phyloP scores from a whole-genome alignment of 2,797 vertebrate genomes.

The Aplochiton taeniatus region DNA sequence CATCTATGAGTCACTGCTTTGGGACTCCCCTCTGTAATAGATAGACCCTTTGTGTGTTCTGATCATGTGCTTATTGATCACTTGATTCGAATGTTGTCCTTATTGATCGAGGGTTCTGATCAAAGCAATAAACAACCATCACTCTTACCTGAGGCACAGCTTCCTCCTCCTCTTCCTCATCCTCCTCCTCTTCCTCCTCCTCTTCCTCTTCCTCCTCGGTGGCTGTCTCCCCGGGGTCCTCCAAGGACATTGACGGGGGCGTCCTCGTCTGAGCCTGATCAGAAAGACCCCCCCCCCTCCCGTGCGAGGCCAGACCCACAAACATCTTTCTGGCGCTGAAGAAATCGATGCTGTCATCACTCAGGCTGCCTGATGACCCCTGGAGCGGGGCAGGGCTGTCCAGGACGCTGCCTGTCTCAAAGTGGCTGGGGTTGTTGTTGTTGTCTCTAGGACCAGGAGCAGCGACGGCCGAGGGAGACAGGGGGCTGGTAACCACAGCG shows the following conservation, averaged over 20 bases:
- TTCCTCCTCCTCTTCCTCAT: slow-evolving; percentile 42
- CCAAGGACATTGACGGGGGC: slow-evolving; percentile 29
- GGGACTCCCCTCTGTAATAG: too few relatives aligned
- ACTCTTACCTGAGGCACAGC: slow-evolving; percentile 3
- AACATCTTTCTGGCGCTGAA: slow-evolving; percentile 94
- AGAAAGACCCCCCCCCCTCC: slow-evolving; percentile 61
- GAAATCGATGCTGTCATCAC: slow-evolving; percentile 91
- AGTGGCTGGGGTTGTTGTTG: slow-evolving; percentile 58
- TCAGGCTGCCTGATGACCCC: slow-evolving; percentile 70
- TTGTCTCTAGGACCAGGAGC: slow-evolving; percentile 39
- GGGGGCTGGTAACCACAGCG: slow-evolving; percentile 67
- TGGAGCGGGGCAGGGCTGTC: slow-evolving; percentile 45
- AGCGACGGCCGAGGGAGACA: slow-evolving; percentile 40
- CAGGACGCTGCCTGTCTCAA: neutral
- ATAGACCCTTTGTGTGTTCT: too few relatives aligned
- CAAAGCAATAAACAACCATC: too few relatives aligned
- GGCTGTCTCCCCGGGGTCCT: slow-evolving; percentile 52
- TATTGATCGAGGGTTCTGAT: too few relatives aligned
- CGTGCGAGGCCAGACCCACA: slow-evolving; percentile 86
- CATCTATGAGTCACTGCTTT: too few relatives aligned
- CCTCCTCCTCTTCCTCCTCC: slow-evolving; percentile 31
- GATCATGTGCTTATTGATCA: too few relatives aligned
- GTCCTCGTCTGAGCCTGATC: slow-evolving; percentile 69
- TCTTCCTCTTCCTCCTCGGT: neutral
- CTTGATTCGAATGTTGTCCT: too few relatives aligned